Conservation (phyloP, 1,140 invertebrate genomes). For the Apis laboriosa region DNA sequence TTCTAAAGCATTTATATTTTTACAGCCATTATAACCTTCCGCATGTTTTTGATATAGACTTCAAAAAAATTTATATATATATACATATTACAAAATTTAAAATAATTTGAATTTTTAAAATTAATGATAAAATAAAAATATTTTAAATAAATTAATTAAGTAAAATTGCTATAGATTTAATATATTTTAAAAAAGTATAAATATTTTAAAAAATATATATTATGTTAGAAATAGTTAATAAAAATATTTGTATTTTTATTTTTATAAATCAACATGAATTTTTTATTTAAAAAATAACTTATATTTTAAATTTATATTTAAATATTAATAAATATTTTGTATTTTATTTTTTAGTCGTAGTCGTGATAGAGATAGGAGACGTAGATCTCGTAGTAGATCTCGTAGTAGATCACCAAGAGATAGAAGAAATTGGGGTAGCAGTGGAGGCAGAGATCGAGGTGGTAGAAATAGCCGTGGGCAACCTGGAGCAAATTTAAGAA, state of each 20-base stretch:
- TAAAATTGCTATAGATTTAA: neutral
- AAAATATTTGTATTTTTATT: neutral
- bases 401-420: conserved; percentile 76
- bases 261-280: neutral
- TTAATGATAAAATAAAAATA: neutral
- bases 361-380: conserved; percentile 76
- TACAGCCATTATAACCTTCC: conserved; percentile 19
- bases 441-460: conserved; percentile 80
- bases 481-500: conserved; percentile 88
- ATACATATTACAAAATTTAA: neutral
- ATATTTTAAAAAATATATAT: neutral
- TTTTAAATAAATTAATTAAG: too few relatives aligned
- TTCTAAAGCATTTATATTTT: neutral
- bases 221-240: neutral
- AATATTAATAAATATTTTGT: conserved; percentile 9
- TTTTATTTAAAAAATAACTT: neutral
- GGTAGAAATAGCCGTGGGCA: conserved; percentile 83
- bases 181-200: neutral
- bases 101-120: neutral
- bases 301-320: neutral
- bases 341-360: conserved; percentile 69
- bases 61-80: neutral
- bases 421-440: conserved; percentile 75
- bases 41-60: neutral
- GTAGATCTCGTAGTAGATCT: conserved; percentile 75